phyloP scores from a whole-genome alignment of 1,140 invertebrate species.

The Pogonus chalceus region DNA sequence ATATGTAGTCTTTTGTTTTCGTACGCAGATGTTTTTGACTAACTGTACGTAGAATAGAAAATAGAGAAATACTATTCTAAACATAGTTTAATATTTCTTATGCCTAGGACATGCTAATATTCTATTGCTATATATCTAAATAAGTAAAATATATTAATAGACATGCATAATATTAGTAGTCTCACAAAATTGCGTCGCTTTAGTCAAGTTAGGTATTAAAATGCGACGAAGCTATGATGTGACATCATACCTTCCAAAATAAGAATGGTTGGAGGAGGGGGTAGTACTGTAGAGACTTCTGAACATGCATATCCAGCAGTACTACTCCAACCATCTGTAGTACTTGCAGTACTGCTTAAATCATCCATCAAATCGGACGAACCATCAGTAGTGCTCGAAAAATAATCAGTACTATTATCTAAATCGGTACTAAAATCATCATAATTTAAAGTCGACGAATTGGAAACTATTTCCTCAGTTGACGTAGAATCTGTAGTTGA shows the following conservation, averaged over 20 bases:
- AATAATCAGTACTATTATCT: conserved; percentile 7
- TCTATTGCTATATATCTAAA: too few relatives aligned
- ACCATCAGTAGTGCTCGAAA: conserved; percentile 12
- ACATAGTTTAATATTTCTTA: too few relatives aligned
- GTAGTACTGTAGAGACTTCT: conserved; percentile 45
- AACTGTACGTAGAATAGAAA: too few relatives aligned
- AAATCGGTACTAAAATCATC: neutral
- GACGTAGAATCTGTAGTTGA: conserved; percentile 6
- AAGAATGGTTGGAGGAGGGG: conserved; percentile 57
- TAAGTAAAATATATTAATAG: too few relatives aligned
- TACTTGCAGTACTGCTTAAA: conserved; percentile 12
- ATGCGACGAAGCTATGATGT: conserved; percentile 9
- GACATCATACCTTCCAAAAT: conserved; percentile 62
- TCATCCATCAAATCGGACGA: conserved; percentile 14
- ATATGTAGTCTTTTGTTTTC: too few relatives aligned
- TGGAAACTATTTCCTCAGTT: conserved; percentile 9
- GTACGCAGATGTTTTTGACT: too few relatives aligned
- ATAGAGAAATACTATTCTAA: too few relatives aligned
- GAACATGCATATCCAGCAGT: conserved; percentile 29
- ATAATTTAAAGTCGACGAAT: neutral
- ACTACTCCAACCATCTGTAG: conserved; percentile 8
- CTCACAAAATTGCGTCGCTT: neutral
- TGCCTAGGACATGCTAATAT: too few relatives aligned
- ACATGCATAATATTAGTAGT: too few relatives aligned
- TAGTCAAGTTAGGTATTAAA: neutral